Evolutionary conservation across 2,888 invertebrate genomes (phyloP).

Genomic region (Acheta domesticus): DNA sequence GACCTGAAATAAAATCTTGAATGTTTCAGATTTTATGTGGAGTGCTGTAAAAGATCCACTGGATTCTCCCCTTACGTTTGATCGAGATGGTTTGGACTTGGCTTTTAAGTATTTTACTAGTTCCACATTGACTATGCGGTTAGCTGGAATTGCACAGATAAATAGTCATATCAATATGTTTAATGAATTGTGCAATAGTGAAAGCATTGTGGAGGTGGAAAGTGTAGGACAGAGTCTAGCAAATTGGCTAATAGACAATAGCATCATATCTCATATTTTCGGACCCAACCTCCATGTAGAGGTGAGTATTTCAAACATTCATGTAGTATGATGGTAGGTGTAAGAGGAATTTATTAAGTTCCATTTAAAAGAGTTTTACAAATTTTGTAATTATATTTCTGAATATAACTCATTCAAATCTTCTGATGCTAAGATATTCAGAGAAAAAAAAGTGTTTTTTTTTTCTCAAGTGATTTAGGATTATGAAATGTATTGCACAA

Average conservation of each 20-base stretch:
- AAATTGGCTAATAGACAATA: conserved; percentile 83
- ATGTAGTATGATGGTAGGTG: background rate
- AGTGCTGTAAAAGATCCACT: conserved; percentile 89
- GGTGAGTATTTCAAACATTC: conserved; percentile 49
- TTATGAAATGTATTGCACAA: too few species aligned
- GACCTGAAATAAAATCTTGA: too few species aligned
- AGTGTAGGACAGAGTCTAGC: conserved; percentile 79
- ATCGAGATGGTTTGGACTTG: conserved; percentile 81
- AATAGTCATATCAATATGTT: conserved; percentile 90
- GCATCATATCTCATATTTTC: conserved; percentile 89
- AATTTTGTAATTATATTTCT: too few species aligned
- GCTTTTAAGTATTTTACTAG: conserved; percentile 97
- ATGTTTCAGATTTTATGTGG: conserved; percentile 81
- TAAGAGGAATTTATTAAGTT: too few species aligned
- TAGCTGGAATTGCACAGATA: conserved; percentile 91
- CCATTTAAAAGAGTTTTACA: too few species aligned
- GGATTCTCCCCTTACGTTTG: conserved; percentile 81
- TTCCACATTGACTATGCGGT: conserved; percentile 86
- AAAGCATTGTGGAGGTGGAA: conserved; percentile 81
- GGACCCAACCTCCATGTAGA: conserved; percentile 97
- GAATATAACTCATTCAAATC: too few species aligned
- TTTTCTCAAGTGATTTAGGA: too few species aligned
- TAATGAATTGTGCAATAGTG: conserved; percentile 87
- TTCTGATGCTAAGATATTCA: too few species aligned
- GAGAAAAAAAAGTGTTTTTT: too few species aligned